These are phyloP conservation scores for Rhea pennata DNA, from an alignment of 2,113 vertebrate species.

Conservation along the genomic window DNA sequence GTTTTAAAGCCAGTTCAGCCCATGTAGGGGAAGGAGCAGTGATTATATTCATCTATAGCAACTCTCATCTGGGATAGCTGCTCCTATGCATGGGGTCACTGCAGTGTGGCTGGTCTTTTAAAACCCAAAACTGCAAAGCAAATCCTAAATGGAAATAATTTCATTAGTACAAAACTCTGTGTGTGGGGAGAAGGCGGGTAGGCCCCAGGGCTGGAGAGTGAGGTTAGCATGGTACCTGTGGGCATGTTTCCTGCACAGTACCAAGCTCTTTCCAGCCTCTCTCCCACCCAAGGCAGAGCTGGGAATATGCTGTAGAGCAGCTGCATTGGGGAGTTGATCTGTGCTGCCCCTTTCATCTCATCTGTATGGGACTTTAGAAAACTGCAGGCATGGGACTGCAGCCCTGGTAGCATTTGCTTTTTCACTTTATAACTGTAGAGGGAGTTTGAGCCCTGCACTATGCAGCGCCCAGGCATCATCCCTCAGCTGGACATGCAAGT, in stretches of 20 bases:
- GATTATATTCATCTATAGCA: background rate
- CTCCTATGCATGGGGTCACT: rapidly evolving
- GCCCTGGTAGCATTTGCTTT: background rate
- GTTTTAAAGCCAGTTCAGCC: background rate
- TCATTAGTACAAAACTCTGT: background rate
- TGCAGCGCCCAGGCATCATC: background rate
- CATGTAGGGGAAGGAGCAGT: background rate
- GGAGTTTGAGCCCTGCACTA: background rate
- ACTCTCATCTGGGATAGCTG: background rate
- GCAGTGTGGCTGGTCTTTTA: background rate
- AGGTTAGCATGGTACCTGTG: too few relatives aligned
- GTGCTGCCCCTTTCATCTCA: background rate
- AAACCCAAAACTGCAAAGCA: background rate
- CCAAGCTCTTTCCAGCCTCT: background rate
- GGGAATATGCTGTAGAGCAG: background rate
- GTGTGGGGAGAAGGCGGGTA: background rate
- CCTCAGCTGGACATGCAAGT: background rate
- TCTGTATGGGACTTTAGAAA: background rate
- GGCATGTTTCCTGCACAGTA: background rate
- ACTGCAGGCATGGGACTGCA: background rate
- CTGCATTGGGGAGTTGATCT: background rate
- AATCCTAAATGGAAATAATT: background rate
- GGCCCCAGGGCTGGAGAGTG: background rate
- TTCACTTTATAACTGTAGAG: background rate
- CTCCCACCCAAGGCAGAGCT: rapidly evolving